phyloP scores from a whole-genome alignment of 2,797 vertebrate genomes.

The Tragopan temminckii region DNA sequence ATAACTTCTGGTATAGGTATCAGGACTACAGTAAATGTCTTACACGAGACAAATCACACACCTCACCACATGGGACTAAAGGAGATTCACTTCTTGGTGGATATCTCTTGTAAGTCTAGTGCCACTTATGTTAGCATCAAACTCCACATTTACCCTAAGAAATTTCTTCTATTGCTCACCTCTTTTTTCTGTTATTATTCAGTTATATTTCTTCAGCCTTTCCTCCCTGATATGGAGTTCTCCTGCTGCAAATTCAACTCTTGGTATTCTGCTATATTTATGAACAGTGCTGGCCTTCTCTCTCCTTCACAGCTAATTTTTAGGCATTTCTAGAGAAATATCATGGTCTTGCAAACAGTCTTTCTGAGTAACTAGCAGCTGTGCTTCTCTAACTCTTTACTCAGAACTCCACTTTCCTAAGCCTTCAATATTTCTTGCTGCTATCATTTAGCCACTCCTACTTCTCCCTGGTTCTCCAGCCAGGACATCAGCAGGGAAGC shows the following conservation, averaged over 20 bases:
- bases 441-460: not conserved
- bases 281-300: not conserved
- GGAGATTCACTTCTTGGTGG: not conserved
- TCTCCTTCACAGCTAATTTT: not conserved
- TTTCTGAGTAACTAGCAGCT: not conserved
- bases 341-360: not conserved
- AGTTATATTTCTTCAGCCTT: too few species aligned
- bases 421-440: not conserved
- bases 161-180: not conserved
- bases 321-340: not conserved
- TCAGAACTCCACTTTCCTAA: not conserved
- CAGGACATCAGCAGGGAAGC: not conserved
- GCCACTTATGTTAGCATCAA: not conserved
- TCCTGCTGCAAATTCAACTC: not conserved
- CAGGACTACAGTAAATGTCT: accelerated
- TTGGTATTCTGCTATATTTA: not conserved
- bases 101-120: not conserved
- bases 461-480: not conserved
- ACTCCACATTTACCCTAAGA: not conserved
- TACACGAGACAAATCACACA: not conserved
- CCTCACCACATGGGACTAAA: not conserved
- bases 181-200: not conserved
- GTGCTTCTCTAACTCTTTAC: not conserved
- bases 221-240: not conserved
- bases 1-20: not conserved